Conservation (phyloP, 1,140 invertebrate genomes). For the Plutomurus gul region DNA sequence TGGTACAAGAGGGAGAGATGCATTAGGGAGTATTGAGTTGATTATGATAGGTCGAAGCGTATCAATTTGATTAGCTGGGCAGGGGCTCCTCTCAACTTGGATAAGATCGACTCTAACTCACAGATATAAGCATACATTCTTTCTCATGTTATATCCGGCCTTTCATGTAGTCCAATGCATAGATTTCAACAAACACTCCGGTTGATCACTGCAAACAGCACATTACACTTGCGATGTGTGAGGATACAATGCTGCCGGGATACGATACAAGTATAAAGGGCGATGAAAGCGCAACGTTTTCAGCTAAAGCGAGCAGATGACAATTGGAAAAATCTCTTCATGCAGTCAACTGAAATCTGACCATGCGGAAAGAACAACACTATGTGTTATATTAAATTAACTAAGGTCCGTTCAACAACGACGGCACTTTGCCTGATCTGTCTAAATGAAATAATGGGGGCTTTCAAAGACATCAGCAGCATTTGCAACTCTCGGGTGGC, state of each 20-base stretch:
- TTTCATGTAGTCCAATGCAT: too few relatives aligned
- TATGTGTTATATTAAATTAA: not conserved
- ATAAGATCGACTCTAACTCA: not conserved
- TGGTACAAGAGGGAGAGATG: constrained; percentile 38
- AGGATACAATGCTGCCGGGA: not conserved
- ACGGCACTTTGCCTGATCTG: too few relatives aligned
- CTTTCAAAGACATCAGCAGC: too few relatives aligned
- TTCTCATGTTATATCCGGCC: too few relatives aligned
- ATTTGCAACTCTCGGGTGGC: too few relatives aligned
- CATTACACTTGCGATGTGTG: not conserved
- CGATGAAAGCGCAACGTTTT: not conserved
- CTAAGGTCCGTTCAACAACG: too few relatives aligned
- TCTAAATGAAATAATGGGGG: too few relatives aligned
- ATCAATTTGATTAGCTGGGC: constrained; percentile 53
- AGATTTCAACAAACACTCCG: too few relatives aligned
- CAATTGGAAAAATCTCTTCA: not conserved
- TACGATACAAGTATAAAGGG: not conserved
- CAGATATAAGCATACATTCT: too few relatives aligned
- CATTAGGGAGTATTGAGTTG: constrained; percentile 36
- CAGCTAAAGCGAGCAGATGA: not conserved
- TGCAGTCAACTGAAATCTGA: not conserved
- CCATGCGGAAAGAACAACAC: not conserved
- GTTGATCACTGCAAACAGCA: too few relatives aligned
- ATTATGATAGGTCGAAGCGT: constrained; percentile 51
- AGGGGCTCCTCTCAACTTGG: not conserved